A percentile compares a stretch with the other conserved stretches of the same genome.
Evolutionary conservation across 1,140 invertebrate genomes (phyloP).

Genomic region (Cryptotermes secundus): DNA sequence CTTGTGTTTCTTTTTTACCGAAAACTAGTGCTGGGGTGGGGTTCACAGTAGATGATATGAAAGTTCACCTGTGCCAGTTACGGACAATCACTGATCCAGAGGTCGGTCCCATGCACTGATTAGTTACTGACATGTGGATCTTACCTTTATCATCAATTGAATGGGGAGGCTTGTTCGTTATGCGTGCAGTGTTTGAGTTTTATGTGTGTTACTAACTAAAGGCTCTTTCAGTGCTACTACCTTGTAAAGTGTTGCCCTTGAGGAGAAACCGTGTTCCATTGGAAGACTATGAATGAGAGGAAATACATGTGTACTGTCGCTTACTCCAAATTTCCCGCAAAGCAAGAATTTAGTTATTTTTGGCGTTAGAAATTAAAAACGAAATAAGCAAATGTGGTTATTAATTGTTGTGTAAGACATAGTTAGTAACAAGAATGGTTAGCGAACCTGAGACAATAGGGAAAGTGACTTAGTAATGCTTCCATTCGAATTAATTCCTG

Average conservation of each 20-base stretch:
- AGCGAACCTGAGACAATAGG: neutral
- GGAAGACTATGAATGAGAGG: neutral
- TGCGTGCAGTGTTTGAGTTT: too few species aligned
- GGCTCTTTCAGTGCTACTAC: too few species aligned
- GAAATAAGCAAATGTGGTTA: neutral
- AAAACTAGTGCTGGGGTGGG: neutral
- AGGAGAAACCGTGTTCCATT: too few species aligned
- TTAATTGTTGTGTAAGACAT: neutral
- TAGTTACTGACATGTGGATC: neutral
- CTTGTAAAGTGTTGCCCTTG: too few species aligned
- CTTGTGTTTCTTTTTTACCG: neutral
- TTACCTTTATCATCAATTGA: too few species aligned
- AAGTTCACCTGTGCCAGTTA: slow-evolving; percentile 43
- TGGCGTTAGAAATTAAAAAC: neutral
- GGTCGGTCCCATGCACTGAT: neutral
- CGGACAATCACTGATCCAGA: neutral
- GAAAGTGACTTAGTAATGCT: neutral
- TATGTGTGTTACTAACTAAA: too few species aligned
- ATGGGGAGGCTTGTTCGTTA: too few species aligned
- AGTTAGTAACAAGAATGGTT: neutral
- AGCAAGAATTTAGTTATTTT: neutral
- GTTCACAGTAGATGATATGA: neutral
- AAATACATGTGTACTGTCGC: neutral
- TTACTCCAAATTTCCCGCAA: neutral
- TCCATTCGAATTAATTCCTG: neutral